Percentiles rank a stretch among this genome's conserved stretches.
Conservation (phyloP, 2,888 invertebrate genomes). For the Opisthograptis luteolata region DNA sequence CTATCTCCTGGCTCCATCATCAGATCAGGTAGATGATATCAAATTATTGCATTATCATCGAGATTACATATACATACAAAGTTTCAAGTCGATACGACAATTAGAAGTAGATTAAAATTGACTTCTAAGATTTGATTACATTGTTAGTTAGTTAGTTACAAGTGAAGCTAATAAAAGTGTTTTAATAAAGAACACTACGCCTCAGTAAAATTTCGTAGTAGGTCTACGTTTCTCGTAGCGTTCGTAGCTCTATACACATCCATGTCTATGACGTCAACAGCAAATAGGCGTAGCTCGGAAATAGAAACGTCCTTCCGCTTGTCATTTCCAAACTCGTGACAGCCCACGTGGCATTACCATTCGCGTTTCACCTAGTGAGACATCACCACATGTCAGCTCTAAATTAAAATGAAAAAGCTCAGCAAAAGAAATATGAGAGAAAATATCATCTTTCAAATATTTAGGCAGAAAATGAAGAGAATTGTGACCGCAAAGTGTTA, state of each 20-base stretch:
- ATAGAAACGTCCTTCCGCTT: conserved; percentile 45
- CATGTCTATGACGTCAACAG: background rate
- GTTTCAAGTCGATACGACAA: too few relatives aligned
- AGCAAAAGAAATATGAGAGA: conserved; percentile 3
- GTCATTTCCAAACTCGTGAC: conserved; percentile 48
- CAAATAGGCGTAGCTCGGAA: conserved; percentile 33
- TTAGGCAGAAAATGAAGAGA: background rate
- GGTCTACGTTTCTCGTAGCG: conserved; percentile 2
- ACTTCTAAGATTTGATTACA: too few relatives aligned
- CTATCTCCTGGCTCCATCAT: too few relatives aligned
- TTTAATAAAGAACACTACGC: too few relatives aligned
- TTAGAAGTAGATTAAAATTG: too few relatives aligned
- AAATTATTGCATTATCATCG: too few relatives aligned
- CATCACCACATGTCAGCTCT: conserved; percentile 36
- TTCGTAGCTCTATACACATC: conserved; percentile 11
- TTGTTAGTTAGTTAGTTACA: too few relatives aligned
- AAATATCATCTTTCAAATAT: background rate
- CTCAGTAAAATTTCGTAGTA: background rate
- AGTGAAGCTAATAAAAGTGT: background rate
- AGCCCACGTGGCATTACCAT: conserved; percentile 36
- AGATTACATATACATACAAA: too few relatives aligned
- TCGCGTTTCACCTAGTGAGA: conserved; percentile 42
- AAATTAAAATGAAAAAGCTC: conserved; percentile 20
- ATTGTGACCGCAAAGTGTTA: background rate
- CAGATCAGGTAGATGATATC: too few relatives aligned